Percentiles rank a stretch among this genome's conserved stretches.
phyloP scores from a whole-genome alignment of 2,797 vertebrate genomes.

The Hypotaenidia philippensis region DNA sequence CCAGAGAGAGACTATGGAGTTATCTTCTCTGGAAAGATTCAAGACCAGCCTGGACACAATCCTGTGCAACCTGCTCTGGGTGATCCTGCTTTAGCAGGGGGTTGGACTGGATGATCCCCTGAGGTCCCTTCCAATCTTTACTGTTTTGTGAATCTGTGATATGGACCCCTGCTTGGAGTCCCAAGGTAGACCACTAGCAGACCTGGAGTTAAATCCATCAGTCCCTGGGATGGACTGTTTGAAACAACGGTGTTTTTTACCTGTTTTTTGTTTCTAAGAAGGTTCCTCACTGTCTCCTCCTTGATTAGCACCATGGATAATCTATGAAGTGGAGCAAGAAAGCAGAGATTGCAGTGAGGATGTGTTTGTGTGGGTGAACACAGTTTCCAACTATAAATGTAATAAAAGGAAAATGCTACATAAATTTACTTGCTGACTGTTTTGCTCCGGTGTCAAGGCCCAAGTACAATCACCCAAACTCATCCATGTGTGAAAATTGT shows the following conservation, averaged over 20 bases:
- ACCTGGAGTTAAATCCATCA: neutral
- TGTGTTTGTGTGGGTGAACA: neutral
- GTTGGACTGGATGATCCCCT: too few species aligned
- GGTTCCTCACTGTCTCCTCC: neutral
- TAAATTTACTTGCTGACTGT: constrained; percentile 9
- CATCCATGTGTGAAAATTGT: constrained; percentile 49
- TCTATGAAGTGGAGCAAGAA: neutral
- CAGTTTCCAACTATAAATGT: neutral
- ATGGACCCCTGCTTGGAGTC: neutral
- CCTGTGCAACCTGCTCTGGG: too few species aligned
- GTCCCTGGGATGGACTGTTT: neutral
- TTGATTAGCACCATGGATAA: neutral
- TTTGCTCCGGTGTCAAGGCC: constrained; percentile 10
- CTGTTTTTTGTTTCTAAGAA: neutral
- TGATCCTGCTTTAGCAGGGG: too few species aligned
- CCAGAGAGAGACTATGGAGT: too few species aligned
- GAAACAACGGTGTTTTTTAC: neutral
- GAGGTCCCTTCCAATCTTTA: too few species aligned
- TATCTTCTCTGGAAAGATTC: too few species aligned
- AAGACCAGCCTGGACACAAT: too few species aligned
- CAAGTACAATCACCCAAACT: constrained; percentile 35
- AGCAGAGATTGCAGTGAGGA: neutral
- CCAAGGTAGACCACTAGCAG: neutral
- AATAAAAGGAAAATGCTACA: constrained; percentile 3
- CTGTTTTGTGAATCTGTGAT: too few species aligned